phyloP scores from a whole-genome alignment of 92 coral and sea anemone genomes.

The Epizoanthus scotinus region DNA sequence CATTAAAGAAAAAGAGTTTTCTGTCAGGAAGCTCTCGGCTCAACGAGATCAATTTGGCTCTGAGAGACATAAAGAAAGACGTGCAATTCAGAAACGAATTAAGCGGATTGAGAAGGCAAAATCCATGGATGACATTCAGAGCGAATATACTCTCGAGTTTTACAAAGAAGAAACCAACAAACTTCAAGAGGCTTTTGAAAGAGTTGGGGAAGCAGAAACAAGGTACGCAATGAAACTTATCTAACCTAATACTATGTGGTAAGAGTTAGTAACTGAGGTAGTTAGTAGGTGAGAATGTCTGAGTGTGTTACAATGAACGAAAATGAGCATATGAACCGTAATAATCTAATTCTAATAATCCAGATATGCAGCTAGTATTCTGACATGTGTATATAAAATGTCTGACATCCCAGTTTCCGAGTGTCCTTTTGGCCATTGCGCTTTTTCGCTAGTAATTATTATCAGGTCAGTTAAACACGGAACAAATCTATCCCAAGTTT shows the following conservation, averaged over 20 bases:
- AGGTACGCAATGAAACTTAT: slow-evolving; percentile 42
- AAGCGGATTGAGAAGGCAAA: slow-evolving; percentile 66
- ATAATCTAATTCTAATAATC: slow-evolving; percentile 8
- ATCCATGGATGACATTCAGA: slow-evolving; percentile 70
- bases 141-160: slow-evolving; percentile 72
- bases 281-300: too few species aligned
- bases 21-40: slow-evolving; percentile 60
- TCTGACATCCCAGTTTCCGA: slow-evolving; percentile 1
- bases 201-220: slow-evolving; percentile 75
- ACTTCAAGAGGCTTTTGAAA: slow-evolving; percentile 80
- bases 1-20: slow-evolving; percentile 70
- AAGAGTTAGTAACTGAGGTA: too few species aligned
- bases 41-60: slow-evolving; percentile 76
- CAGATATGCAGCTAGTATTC: not conserved
- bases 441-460: not conserved
- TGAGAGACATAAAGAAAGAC: slow-evolving; percentile 76
- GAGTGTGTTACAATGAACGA: too few species aligned
- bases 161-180: slow-evolving; percentile 79
- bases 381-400: not conserved
- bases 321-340: too few species aligned
- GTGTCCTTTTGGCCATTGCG: not conserved
- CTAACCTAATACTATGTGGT: too few species aligned
- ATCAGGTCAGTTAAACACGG: not conserved
- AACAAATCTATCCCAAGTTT: slow-evolving; percentile 2
- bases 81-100: slow-evolving; percentile 64